Base-by-base conservation (phyloP, 2,888 invertebrate species). In the Pecten maximus region DNA sequence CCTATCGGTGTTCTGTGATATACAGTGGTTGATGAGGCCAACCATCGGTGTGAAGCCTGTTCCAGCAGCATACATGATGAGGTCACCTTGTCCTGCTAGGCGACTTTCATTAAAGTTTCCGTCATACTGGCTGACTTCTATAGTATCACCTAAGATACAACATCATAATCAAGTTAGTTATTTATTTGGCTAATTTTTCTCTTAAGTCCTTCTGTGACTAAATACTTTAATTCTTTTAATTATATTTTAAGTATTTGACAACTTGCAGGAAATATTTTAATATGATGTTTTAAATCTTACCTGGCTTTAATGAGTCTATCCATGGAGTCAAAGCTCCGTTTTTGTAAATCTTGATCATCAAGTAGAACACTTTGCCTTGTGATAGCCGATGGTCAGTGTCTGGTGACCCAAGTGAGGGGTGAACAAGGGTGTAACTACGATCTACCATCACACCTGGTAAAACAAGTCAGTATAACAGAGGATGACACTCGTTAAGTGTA, bases 21-120 rank as follows among this genome's bases (percentile, higher is more conserved):
- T 97, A 95, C 98, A 97, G 95, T 98, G 98, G 92, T 98, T 97
- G 89, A 98, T 97, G 23, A 99, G 96, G 15, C 98, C 97, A 74
- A 98, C 97, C 98, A 99, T 98, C 0, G 98, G 99, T 23, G 99
- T 99, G 92, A 99, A 97, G 0, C 99, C 99, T 16, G 98, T 98
- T 39, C 99, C 99, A 44, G 98, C 99, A 19, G 99, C 99, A 90
- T 97, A 95, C 93, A 97, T 94, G 50, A 97, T 94, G 35, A 97
- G 94, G 74, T 96, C 93, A 16, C 93, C 93, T 91, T 94, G 94
- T 16, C 91, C 91, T 0, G 93, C 88, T 87, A 97, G 92, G 28
- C 90, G 89, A 1, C 89, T 87, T 35, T 92, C 88, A 15, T 93
- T 90, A 92, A 96, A 96, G 86, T 92, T 94, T 0, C 96, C 96